Evolutionary conservation across 2,797 vertebrate genomes (phyloP), one percentile per base, ranked within the genome.

Genomic region (Cirrhinus molitorella): DNA sequence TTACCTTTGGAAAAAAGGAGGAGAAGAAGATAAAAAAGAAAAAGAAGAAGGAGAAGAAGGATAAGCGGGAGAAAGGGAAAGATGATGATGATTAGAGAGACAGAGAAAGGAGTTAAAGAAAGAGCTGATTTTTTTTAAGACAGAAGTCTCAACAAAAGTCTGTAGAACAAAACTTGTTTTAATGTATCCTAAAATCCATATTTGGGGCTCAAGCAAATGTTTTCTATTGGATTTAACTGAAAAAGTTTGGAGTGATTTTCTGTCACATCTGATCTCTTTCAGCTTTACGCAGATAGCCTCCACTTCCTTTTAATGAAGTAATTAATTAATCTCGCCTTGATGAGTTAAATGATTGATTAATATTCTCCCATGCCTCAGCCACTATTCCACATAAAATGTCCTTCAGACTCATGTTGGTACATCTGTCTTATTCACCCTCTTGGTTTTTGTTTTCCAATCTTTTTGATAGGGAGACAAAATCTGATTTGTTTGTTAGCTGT

Each of bases 11-110:
- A 88, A 99, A 99, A 95, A 99, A 99, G 88, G 97, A 99, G 90
- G 98, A 99, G 98, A 98, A 95, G 98, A 98, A 92, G 98, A 98
- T 92, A 98, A 93, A 99, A 94, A 99, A 93, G 98, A 93, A 99
- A 94, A 99, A 99, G 97, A 99, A 96, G 96, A 99, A 98, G 96
- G 97, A 99, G 89, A 99, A 99, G 95, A 98, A 98, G 86, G 94
- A 96, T 88, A 95, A 95, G 89, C 94, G 94, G 92, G 97, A 99
- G 90, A 98, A 98, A 93, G 97, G 96, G 81, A 98, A 97, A 92
- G 97, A 97, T 94, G 98, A 99, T 78, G 97, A 99, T 93, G 97
- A 99, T 94, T 98, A 96, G 93, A 90, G 67, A 86, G 75, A 66
- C 47, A 92, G 91, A 93, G 95, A 92, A 94, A 92, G 92, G 94